phyloP scores from a whole-genome alignment of 2,888 invertebrate genomes.

The Lepidocyrtinus sp. region DNA sequence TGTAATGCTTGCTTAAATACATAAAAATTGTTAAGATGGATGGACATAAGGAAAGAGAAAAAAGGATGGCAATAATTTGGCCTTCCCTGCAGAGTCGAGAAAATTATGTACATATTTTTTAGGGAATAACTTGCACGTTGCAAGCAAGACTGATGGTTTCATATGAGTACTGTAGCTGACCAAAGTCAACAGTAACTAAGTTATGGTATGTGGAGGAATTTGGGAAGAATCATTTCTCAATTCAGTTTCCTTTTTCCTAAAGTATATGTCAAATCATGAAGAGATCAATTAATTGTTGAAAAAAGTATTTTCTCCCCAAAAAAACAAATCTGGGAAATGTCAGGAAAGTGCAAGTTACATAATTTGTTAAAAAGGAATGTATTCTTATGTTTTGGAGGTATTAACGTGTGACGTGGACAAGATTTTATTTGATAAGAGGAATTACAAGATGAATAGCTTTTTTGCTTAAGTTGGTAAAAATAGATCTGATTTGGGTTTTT shows the following conservation, averaged over 20 bases:
- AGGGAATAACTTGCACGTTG: not conserved
- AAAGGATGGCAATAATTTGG: conserved; percentile 47
- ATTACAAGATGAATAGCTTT: too few species aligned
- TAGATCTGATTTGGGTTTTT: too few species aligned
- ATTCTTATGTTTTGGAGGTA: not conserved
- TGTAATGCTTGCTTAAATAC: too few species aligned
- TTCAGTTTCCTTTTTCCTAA: not conserved
- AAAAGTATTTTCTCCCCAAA: conserved; percentile 26
- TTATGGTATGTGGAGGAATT: conserved; percentile 16
- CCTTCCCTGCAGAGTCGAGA: conserved; percentile 43
- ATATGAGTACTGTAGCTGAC: too few species aligned
- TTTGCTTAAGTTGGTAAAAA: too few species aligned
- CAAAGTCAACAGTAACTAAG: conserved; percentile 45
- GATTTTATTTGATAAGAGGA: conserved; percentile 33
- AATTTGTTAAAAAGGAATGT: conserved; percentile 17
- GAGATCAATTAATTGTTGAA: conserved; percentile 49
- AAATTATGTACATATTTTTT: conserved; percentile 48
- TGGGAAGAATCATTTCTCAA: conserved; percentile 29
- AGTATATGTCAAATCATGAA: conserved; percentile 34
- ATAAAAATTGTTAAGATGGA: not conserved
- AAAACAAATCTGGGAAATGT: conserved; percentile 6
- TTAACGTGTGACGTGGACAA: conserved; percentile 16
- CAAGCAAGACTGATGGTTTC: too few species aligned
- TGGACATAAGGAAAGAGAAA: conserved; percentile 13
- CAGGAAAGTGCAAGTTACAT: conserved; percentile 17